phyloP scores from a whole-genome alignment of 2,113 vertebrate species.

The Colistium nudipinnis region DNA sequence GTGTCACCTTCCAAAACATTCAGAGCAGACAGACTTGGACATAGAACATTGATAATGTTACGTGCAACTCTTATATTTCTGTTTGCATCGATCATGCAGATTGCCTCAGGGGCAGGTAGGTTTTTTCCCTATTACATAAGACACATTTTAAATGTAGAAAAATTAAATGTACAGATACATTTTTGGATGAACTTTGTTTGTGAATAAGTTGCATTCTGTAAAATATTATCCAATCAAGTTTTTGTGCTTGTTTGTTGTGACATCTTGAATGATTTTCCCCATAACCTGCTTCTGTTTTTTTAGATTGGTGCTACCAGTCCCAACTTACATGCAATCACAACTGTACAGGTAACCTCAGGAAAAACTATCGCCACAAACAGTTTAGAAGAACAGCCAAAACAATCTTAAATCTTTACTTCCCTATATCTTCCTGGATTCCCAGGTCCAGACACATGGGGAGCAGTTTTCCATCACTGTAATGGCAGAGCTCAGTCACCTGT shows the following conservation, averaged over 20 bases:
- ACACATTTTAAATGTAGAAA: background rate
- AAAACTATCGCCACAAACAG: background rate
- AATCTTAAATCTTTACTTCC: background rate
- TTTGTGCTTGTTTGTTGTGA: background rate
- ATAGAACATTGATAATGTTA: conserved; percentile 30
- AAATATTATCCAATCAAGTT: background rate
- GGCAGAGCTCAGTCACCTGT: conserved; percentile 72
- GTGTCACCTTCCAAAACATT: background rate
- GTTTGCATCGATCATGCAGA: conserved; percentile 10
- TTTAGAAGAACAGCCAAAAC: background rate
- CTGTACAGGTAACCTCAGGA: conserved; percentile 62
- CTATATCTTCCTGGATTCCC: background rate
- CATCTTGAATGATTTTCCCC: background rate
- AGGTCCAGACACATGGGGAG: conserved; percentile 70
- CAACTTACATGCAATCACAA: conserved; percentile 55
- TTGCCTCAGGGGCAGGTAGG: conserved; percentile 50
- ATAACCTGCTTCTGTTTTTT: background rate
- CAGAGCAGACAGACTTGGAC: background rate
- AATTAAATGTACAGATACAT: background rate
- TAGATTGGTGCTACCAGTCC: conserved; percentile 78
- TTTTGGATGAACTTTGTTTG: background rate
- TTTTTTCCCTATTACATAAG: background rate
- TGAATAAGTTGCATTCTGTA: background rate
- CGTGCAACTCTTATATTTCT: conserved; percentile 24
- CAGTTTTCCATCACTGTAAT: conserved; percentile 32